These are phyloP conservation scores for Phenganax marumi DNA, from an alignment of 92 coral and sea anemone species.

Conservation along the genomic window DNA sequence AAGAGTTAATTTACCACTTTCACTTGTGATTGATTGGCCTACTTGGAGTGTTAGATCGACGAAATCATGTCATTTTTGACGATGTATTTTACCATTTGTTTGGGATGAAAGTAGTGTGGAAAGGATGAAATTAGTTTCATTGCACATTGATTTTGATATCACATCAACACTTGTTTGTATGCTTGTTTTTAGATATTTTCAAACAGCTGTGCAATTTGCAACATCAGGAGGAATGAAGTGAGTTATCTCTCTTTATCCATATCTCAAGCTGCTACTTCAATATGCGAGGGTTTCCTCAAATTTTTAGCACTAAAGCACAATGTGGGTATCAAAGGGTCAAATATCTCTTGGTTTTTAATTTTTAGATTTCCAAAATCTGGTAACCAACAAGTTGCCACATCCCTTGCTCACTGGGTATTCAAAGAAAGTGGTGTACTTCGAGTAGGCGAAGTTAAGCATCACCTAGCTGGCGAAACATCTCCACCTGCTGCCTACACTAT, in stretches of 20 bases:
- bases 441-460: constrained; percentile 90
- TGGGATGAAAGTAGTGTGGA: background rate
- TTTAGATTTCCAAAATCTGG: constrained; percentile 75
- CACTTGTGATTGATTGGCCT: background rate
- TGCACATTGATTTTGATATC: background rate
- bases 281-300: background rate
- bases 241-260: constrained; percentile 36
- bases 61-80: background rate
- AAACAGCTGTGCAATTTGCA: constrained; percentile 79
- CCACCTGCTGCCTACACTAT: constrained; percentile 98
- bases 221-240: constrained; percentile 80
- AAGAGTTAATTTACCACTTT: background rate
- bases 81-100: background rate
- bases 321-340: too few species aligned
- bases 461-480: constrained; percentile 71
- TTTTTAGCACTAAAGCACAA: too few species aligned
- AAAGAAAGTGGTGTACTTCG: constrained; percentile 92
- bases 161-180: background rate
- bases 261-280: background rate
- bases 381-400: constrained; percentile 79
- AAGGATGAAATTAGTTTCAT: background rate
- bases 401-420: constrained; percentile 94
- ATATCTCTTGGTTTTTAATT: background rate
- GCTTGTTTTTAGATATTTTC: constrained; percentile 67
- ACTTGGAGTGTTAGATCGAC: background rate